Percentiles rank a stretch among this genome's conserved stretches.
phyloP scores from a whole-genome alignment of 2,113 vertebrate genomes.

The Microcebus ravelobensis region DNA sequence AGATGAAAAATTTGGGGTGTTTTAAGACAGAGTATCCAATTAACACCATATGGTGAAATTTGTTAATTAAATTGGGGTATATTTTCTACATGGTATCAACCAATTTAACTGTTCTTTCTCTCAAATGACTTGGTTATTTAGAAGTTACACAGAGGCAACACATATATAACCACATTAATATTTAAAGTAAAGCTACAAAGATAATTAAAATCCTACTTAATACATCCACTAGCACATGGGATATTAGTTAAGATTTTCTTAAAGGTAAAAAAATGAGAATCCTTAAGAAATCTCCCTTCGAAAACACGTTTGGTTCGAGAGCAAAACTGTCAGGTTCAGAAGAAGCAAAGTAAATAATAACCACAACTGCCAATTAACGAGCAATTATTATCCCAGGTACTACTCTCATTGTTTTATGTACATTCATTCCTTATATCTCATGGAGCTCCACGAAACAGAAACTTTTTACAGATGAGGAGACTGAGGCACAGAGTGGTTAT shows the following conservation, averaged over 20 bases:
- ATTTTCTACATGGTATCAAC: not conserved
- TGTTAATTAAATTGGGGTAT: not conserved
- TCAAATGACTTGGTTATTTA: not conserved
- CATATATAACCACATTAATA: not conserved
- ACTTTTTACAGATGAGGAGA: not conserved
- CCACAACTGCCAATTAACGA: not conserved
- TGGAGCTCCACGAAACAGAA: not conserved
- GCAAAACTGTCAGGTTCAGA: not conserved
- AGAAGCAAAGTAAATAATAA: not conserved
- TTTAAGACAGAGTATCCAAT: not conserved
- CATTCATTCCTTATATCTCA: not conserved
- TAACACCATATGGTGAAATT: not conserved
- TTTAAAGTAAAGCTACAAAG: not conserved
- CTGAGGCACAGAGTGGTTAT: not conserved
- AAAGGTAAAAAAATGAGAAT: not conserved
- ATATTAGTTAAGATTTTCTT: not conserved
- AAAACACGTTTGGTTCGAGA: not conserved
- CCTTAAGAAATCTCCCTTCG: not conserved
- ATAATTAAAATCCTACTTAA: not conserved
- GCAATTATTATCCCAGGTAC: not conserved
- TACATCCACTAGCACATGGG: not conserved
- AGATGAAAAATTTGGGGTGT: not conserved
- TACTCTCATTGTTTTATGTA: not conserved
- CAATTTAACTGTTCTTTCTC: conserved; percentile 15
- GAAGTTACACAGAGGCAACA: not conserved